Evolutionary conservation across 2,888 invertebrate species (phyloP).

Genomic region (Augochlorella aurata): DNA sequence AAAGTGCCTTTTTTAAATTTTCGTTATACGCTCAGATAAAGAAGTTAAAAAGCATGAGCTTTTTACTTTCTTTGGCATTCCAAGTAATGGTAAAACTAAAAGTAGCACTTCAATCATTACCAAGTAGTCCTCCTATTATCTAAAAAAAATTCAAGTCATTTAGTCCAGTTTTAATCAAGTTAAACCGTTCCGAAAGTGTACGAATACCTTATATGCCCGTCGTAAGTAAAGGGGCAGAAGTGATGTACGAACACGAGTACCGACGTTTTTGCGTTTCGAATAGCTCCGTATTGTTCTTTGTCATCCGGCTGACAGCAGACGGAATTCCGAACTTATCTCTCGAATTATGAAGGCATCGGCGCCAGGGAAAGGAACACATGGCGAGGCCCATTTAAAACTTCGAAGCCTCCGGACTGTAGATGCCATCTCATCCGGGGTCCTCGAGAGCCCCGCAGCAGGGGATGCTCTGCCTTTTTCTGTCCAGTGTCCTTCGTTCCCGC

Average conservation of each 20-base stretch:
- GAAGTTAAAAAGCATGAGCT: too few species aligned
- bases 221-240: conserved; percentile 39
- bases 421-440: conserved; percentile 56
- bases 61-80: too few species aligned
- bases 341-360: conserved; percentile 73
- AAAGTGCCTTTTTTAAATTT: too few species aligned
- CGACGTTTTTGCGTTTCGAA: conserved; percentile 41
- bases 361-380: conserved; percentile 62
- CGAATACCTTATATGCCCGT: too few species aligned
- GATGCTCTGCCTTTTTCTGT: conserved; percentile 59
- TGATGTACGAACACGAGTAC: conserved; percentile 12
- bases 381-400: conserved; percentile 61
- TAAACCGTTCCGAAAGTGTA: too few species aligned
- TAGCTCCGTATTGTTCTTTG: conserved; percentile 48
- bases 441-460: conserved; percentile 58
- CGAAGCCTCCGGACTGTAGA: conserved; percentile 55
- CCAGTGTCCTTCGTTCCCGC: conserved; percentile 30
- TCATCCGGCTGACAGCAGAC: conserved; percentile 56
- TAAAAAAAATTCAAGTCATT: too few species aligned
- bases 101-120: too few species aligned
- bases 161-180: too few species aligned
- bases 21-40: too few species aligned
- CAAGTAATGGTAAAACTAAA: too few species aligned
- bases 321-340: conserved; percentile 61
- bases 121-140: too few species aligned